phyloP scores from a whole-genome alignment of 2,797 vertebrate genomes.

The Argentina silus region DNA sequence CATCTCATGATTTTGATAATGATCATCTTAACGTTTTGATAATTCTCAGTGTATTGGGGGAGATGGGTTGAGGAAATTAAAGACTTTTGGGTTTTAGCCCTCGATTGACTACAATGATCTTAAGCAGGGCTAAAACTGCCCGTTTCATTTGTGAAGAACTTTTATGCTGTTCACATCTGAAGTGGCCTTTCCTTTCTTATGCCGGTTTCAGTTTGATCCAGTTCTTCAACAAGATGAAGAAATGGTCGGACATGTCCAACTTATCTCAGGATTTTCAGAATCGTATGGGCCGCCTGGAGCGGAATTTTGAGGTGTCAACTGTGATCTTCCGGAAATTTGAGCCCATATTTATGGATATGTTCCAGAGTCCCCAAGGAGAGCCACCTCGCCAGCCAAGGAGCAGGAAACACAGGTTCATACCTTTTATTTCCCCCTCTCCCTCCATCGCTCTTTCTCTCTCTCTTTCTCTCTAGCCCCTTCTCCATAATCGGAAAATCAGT shows the following conservation, averaged over 20 bases:
- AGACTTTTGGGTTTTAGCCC: no score
- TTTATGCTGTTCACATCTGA: not conserved
- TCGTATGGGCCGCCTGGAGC: constrained; percentile 88
- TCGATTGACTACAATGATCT: no score
- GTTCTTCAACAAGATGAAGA: constrained; percentile 99
- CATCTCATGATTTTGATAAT: no score
- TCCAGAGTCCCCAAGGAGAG: constrained; percentile 90
- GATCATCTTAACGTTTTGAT: not conserved
- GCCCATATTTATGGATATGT: constrained; percentile 95
- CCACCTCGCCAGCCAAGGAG: constrained; percentile 85
- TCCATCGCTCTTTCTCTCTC: not conserved
- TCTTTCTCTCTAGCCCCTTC: not conserved
- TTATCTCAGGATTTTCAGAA: constrained; percentile 88
- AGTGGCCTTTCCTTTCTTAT: not conserved
- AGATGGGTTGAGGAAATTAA: no score
- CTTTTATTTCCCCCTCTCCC: constrained; percentile 11
- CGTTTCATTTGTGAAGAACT: no score
- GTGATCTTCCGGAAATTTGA: constrained; percentile 98
- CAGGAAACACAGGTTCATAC: constrained; percentile 88
- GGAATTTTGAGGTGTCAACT: constrained; percentile 96
- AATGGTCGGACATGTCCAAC: constrained; percentile 97
- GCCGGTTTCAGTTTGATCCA: constrained; percentile 85
- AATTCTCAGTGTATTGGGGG: not conserved
- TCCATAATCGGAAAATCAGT: not conserved
- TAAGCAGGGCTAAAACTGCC: no score